Base-by-base conservation (phyloP, 2,888 invertebrate genomes). In the Panorpa germanica region DNA sequence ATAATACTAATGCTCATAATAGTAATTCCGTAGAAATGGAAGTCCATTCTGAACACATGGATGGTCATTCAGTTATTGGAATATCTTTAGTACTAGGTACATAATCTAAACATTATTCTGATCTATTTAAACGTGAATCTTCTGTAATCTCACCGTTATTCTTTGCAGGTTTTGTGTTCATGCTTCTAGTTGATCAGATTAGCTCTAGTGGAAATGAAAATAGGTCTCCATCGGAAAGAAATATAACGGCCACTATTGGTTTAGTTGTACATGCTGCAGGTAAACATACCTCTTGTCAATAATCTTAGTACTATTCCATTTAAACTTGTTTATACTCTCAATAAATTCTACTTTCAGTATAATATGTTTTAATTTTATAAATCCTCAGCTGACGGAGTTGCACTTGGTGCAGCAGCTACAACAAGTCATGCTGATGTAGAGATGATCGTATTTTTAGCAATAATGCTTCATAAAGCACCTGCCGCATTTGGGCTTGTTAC, bases 391-490 rank as follows among this genome's bases (percentile, higher is more conserved):
- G 96, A 98, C 57, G 96, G 96, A 3, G 75, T 98, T 8, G 96
- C 96, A 0, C 53, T 98, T 10, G 98, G 96, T n/a, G 95, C 96
- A 2, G 96, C 96, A 0, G 93, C 95, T 0, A 88, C 90, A 1
- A 91, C 95, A 0, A 80, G 86, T 3, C 93, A 95, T 46, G 74
- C 86, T 1, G 93, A 95, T 46, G 88, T 98, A 1, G 96, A 98
- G 54, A 70, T 95, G 45, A 93, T 98, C 36, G 93, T 99, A 7
- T 98, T 98, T 55, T 50, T 96, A 17, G 98, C 98, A 4, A 98
- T 98, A 40, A 98, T 98, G 95, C 55, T 99, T 30, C 98, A 99
- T 47, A 98, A 99, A 59, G 96, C 95, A 1, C 98, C 98, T 0
- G 96, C 98, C 4, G 93, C 98, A 1, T 98, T 98, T 59, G 98